Base-by-base conservation (phyloP, 2,113 vertebrate species). In the Struthidea cinerea region DNA sequence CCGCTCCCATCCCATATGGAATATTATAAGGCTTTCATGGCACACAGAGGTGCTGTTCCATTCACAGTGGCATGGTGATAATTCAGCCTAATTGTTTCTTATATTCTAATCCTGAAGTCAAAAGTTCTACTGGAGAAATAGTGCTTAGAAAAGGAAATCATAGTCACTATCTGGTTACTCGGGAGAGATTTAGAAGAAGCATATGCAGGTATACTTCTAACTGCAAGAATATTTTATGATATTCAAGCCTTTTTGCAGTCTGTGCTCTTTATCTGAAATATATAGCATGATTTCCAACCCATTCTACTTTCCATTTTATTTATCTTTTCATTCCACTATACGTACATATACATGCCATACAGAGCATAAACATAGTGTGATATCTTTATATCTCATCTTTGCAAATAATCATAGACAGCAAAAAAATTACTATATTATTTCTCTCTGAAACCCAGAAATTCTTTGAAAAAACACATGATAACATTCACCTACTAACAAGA, bases 1-100 rank as follows among this genome's bases (percentile, higher is more conserved):
- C 8, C 0, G 2, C 32, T 65, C 71, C 56, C 2, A 7, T 55
- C n/a, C 12, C 13, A 21, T 23, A 20, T 50, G 13, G 16, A 61
- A 35, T 76, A 46, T 49, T n/a, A 21, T 27, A 44, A 71, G 28
- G 28, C 10, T 88, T 84, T 84, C 3, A 5, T 39, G 39, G n/a
- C n/a, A 41, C 33, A 52, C 32, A 68, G 32, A 16, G 6, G 16
- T 74, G 49, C 41, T 46, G 16, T 32, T 80, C 24, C 2, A 1
- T 53, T 53, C 24, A 59, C 7, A 60, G 37, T 27, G 16, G 3
- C 26, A 20, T 8, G 22, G 20, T 41, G 20, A 68, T 33, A 90
- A 53, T 47, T 88, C 71, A 94, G 13, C 4, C 68, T 52, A 59
- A 19, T 69, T 88, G 16, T 68, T 93, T 81, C 22, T 80, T 71